A percentile compares a stretch with the other conserved stretches of the same genome.
phyloP scores from a whole-genome alignment of 2,888 invertebrate species.

The Cepaea hortensis region DNA sequence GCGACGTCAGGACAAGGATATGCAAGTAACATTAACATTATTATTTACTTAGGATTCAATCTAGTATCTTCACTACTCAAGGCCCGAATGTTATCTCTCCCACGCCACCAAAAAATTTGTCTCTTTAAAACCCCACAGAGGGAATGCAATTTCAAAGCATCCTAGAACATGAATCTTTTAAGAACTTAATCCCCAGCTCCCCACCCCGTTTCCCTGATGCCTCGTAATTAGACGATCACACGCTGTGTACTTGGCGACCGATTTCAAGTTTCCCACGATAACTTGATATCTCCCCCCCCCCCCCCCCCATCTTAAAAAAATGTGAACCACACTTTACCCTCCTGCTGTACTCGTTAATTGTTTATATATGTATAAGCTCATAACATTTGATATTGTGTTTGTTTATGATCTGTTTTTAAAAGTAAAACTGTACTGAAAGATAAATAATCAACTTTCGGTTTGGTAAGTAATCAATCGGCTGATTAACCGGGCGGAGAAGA shows the following conservation, averaged over 20 bases:
- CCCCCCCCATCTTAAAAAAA: not conserved
- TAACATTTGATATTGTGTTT: constrained; percentile 18
- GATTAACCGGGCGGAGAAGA: not conserved
- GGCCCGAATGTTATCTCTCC: too few species aligned
- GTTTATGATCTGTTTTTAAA: not conserved
- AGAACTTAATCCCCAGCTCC: not conserved
- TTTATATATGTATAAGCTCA: constrained; percentile 22
- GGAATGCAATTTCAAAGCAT: too few species aligned
- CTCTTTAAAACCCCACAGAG: too few species aligned
- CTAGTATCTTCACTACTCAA: too few species aligned
- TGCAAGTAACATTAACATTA: too few species aligned
- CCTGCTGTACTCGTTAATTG: not conserved
- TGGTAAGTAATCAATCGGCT: not conserved
- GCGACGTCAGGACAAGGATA: too few species aligned
- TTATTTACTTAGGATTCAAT: too few species aligned
- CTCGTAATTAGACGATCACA: not conserved
- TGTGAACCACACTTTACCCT: not conserved
- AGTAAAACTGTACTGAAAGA: not conserved
- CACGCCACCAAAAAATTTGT: too few species aligned
- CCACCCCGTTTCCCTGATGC: not conserved
- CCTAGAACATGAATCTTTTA: too few species aligned
- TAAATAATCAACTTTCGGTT: not conserved
- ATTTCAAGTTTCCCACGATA: constrained; percentile 13
- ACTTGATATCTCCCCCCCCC: not conserved
- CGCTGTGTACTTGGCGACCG: not conserved